Evolutionary conservation across 2,797 vertebrate genomes (phyloP).

Genomic region (Apogon talboti): DNA sequence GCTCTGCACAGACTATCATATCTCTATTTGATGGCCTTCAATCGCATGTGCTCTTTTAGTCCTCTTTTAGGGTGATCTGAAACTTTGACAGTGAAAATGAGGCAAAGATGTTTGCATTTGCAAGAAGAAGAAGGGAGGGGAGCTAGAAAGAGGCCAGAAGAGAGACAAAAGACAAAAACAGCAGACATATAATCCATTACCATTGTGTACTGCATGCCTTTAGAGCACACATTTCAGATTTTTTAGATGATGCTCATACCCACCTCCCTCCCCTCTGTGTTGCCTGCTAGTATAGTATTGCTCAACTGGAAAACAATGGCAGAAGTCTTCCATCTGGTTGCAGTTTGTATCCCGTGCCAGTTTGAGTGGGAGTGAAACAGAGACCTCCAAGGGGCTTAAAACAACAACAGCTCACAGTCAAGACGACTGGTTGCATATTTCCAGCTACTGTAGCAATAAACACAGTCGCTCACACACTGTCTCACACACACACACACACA

Average conservation of each 20-base stretch:
- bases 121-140: neutral
- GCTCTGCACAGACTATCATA: slow-evolving; percentile 42
- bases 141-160: neutral
- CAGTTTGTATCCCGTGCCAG: slow-evolving; percentile 71
- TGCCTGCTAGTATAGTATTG: slow-evolving; percentile 49
- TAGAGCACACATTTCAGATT: slow-evolving; percentile 37
- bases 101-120: slow-evolving; percentile 19
- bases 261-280: slow-evolving; percentile 27
- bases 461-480: slow-evolving; percentile 21
- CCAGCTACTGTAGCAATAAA: slow-evolving; percentile 74
- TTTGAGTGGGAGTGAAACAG: slow-evolving; percentile 60
- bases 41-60: slow-evolving; percentile 16
- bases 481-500: slow-evolving; percentile 25
- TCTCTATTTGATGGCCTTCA: slow-evolving; percentile 42
- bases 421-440: slow-evolving; percentile 64
- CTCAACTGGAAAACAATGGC: slow-evolving; percentile 73
- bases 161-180: slow-evolving; percentile 21
- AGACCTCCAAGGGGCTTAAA: slow-evolving; percentile 68
- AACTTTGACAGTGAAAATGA: slow-evolving; percentile 1
- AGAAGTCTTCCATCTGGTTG: slow-evolving; percentile 70
- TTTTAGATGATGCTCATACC: slow-evolving; percentile 23
- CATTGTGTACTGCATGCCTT: slow-evolving; percentile 1
- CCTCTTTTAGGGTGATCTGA: slow-evolving; percentile 1
- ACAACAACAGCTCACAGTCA: slow-evolving; percentile 68
- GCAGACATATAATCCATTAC: slow-evolving; percentile 1